A percentile compares a stretch with the other conserved stretches of the same genome.
These are phyloP conservation scores for Datnioides undecimradiatus DNA, from an alignment of 2,113 vertebrate species.

Conservation along the genomic window DNA sequence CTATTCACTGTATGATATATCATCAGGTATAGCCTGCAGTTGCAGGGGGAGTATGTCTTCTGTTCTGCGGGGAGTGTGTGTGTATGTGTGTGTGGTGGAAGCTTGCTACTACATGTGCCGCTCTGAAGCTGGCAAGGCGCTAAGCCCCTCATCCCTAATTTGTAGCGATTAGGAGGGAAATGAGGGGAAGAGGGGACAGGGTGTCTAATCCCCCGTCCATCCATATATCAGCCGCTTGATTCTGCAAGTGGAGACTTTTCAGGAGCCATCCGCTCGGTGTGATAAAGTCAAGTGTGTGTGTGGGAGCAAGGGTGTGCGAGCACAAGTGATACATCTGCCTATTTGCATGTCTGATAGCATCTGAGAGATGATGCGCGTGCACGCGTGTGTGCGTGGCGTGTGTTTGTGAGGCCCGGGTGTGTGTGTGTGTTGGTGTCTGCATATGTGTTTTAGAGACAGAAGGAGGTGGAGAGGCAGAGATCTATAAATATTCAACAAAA, in stretches of 20 bases:
- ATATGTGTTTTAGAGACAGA: conserved; percentile 39
- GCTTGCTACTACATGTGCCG: conserved; percentile 21
- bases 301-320: background rate
- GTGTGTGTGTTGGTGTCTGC: background rate
- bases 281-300: conserved; percentile 28
- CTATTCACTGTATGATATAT: background rate
- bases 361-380: background rate
- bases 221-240: conserved; percentile 54
- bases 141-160: conserved; percentile 77
- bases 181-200: conserved; percentile 62
- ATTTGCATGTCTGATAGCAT: conserved; percentile 44
- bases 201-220: conserved; percentile 63
- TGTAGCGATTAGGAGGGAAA: conserved; percentile 70
- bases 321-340: background rate
- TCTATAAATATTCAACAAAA: conserved; percentile 75
- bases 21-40: conserved; percentile 4
- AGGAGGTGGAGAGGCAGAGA: conserved; percentile 23
- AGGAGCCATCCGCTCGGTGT: conserved; percentile 2
- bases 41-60: background rate
- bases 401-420: conserved; percentile 1
- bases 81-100: conserved; percentile 7
- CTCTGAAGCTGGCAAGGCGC: conserved; percentile 26
- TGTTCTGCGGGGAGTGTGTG: background rate
- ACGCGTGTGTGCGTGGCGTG: background rate
- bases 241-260: conserved; percentile 31